Evolutionary conservation across 2,113 vertebrate genomes (phyloP).

Genomic region (Lanius collurio): DNA sequence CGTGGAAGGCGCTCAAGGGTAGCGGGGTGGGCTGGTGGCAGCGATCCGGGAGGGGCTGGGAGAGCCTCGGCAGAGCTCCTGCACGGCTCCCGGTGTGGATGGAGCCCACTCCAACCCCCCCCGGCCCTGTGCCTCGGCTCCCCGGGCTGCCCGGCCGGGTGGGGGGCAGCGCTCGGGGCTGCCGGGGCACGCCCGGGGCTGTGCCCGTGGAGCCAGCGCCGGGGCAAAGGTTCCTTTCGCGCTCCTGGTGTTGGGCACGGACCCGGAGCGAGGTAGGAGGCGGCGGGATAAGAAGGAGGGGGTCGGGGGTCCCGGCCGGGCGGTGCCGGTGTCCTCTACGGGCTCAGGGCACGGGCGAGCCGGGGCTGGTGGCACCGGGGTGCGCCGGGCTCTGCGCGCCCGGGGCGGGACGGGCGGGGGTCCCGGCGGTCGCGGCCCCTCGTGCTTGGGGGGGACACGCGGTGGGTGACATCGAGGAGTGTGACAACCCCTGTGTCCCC

Average conservation of each 20-base stretch:
- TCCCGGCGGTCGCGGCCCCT: not conserved
- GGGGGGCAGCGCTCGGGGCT: too few species aligned
- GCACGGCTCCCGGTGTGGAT: accelerated
- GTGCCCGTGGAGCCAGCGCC: not conserved
- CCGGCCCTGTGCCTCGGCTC: not conserved
- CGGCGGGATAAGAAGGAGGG: not conserved
- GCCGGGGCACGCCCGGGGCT: not conserved
- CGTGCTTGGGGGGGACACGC: not conserved
- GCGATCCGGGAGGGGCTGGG: not conserved
- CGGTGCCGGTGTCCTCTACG: too few species aligned
- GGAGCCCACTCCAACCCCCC: accelerated
- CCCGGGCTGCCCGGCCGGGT: accelerated
- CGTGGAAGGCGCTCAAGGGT: accelerated
- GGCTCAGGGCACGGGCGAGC: not conserved
- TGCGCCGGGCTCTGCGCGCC: not conserved
- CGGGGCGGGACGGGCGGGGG: not conserved
- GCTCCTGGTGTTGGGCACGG: accelerated
- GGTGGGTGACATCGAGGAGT: not conserved
- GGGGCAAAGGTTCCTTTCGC: not conserved
- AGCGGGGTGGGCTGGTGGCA: not conserved
- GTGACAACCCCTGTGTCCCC: accelerated
- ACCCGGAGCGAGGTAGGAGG: accelerated
- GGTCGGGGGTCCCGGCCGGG: not conserved
- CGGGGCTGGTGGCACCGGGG: not conserved
- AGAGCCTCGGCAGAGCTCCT: not conserved